These are phyloP conservation scores for Macrosiphum euphorbiae DNA, from an alignment of 2,888 invertebrate genomes.

Conservation along the genomic window DNA sequence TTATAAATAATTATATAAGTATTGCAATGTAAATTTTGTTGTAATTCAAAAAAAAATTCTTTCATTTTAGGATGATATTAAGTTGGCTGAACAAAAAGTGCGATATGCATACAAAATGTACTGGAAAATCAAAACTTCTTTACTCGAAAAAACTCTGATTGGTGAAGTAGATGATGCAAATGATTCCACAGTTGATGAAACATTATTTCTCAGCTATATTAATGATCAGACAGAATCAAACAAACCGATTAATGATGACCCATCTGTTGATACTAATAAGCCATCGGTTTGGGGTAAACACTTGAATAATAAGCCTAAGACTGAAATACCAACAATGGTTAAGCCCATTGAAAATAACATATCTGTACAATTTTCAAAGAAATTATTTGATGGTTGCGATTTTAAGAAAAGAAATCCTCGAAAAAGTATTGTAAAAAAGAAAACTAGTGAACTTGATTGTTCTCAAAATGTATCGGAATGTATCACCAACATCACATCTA, in stretches of 20 bases:
- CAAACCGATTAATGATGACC: neutral
- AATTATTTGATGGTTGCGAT: slow-evolving; percentile 78
- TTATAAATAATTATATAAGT: neutral
- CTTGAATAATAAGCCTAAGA: slow-evolving; percentile 68
- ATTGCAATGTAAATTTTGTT: neutral
- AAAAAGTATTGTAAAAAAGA: slow-evolving; percentile 72
- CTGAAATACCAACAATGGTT: slow-evolving; percentile 7
- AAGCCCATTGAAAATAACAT: slow-evolving; percentile 60
- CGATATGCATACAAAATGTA: slow-evolving; percentile 86
- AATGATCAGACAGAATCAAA: slow-evolving; percentile 7
- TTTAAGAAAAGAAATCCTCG: slow-evolving; percentile 84
- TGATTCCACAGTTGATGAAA: slow-evolving; percentile 65
- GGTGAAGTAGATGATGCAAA: slow-evolving; percentile 71
- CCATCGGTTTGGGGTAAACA: slow-evolving; percentile 72
- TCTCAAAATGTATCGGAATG: slow-evolving; percentile 47
- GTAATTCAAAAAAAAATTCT: slow-evolving; percentile 27
- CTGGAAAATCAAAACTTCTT: slow-evolving; percentile 82
- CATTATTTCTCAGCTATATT: slow-evolving; percentile 21
- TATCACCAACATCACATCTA: slow-evolving; percentile 18
- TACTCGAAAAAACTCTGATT: slow-evolving; percentile 79
- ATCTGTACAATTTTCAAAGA: slow-evolving; percentile 76
- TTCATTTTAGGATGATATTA: slow-evolving; percentile 79
- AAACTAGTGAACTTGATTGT: slow-evolving; percentile 7
- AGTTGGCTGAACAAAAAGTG: slow-evolving; percentile 80
- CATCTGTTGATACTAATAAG: slow-evolving; percentile 15